A percentile compares a stretch with the other conserved stretches of the same genome.
Evolutionary conservation across 2,113 vertebrate genomes (phyloP).

Genomic region (Falco punctatus): DNA sequence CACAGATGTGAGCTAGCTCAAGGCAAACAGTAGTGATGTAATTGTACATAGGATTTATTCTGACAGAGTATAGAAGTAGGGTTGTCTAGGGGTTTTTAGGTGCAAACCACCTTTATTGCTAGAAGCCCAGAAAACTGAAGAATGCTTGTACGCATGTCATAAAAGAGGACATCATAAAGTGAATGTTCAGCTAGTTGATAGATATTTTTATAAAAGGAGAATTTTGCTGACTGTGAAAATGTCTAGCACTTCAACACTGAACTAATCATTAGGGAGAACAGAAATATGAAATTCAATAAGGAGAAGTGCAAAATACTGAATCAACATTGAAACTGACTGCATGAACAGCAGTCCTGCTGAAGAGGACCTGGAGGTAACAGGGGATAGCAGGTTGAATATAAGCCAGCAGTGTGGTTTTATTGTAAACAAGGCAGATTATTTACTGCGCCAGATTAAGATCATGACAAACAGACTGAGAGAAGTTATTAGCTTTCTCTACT

Average conservation of each 20-base stretch:
- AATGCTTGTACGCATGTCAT: background rate
- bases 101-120: background rate
- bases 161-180: background rate
- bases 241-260: background rate
- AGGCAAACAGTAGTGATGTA: background rate
- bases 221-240: background rate
- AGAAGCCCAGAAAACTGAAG: background rate
- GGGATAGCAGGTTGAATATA: background rate
- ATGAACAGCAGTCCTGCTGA: background rate
- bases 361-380: background rate
- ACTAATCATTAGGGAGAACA: background rate
- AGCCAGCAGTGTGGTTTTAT: background rate
- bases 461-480: accelerated
- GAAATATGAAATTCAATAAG: background rate
- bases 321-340: background rate
- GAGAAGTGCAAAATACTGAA: background rate
- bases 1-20: background rate
- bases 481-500: background rate
- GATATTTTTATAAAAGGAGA: background rate
- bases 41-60: background rate
- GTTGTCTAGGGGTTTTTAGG: background rate
- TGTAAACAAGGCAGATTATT: background rate
- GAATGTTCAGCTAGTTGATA: background rate
- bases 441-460: background rate
- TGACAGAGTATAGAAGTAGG: background rate